Conservation (phyloP, 2,888 invertebrate species). For the Drymonia ruficornis region DNA sequence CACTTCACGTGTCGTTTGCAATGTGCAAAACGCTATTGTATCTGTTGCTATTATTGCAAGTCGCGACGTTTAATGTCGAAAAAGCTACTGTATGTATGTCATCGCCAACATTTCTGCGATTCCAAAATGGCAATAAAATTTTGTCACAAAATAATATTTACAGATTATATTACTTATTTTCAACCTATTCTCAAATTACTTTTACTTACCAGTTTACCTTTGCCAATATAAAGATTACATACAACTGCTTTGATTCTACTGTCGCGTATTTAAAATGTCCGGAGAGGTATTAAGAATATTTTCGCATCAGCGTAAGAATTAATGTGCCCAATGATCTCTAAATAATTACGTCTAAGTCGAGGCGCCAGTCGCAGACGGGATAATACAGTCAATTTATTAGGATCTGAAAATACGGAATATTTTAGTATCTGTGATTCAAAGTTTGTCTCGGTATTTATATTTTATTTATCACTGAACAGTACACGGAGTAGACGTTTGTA, state of each 20-base stretch:
- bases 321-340: neutral
- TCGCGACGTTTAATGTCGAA: constrained; percentile 7
- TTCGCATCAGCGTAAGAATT: neutral
- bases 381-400: neutral
- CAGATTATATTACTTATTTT: neutral
- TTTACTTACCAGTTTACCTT: too few species aligned
- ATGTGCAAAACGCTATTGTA: constrained; percentile 47
- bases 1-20: constrained; percentile 63
- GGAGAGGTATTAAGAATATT: neutral
- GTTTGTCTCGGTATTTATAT: constrained; percentile 1
- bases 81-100: constrained; percentile 6
- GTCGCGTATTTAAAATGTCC: too few species aligned
- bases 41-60: constrained; percentile 31
- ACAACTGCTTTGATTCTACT: too few species aligned
- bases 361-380: constrained; percentile 1
- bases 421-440: constrained; percentile 2
- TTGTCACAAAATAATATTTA: too few species aligned
- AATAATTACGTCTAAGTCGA: constrained; percentile 1
- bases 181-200: neutral
- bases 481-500: constrained; percentile 2
- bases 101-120: neutral
- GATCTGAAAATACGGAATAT: neutral
- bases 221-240: too few species aligned
- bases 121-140: neutral
- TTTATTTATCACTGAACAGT: neutral